Conservation (phyloP, 2,888 invertebrate species). For the Keiferia lycopersicella region DNA sequence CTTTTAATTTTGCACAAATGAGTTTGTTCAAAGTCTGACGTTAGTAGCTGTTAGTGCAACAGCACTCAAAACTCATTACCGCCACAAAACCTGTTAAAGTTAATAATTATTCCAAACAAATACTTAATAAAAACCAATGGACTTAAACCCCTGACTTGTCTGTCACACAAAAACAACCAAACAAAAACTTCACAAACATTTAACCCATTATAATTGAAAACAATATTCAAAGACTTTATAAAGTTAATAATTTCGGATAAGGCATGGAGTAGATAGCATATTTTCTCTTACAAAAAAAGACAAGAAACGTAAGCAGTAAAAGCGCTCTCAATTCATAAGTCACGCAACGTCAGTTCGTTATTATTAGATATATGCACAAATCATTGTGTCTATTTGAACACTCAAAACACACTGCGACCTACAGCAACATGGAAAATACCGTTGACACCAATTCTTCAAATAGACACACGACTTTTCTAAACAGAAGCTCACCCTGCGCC, state of each 20-base stretch:
- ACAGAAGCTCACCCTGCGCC: constrained; percentile 88
- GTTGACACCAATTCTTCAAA: constrained; percentile 39
- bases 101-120: constrained; percentile 31
- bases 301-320: constrained; percentile 24
- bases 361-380: constrained; percentile 32
- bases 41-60: constrained; percentile 81
- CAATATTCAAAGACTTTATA: constrained; percentile 35
- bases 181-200: constrained; percentile 36
- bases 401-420: constrained; percentile 26
- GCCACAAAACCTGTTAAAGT: constrained; percentile 35
- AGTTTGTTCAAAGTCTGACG: constrained; percentile 71
- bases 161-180: constrained; percentile 26
- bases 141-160: background rate
- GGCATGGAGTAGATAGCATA: constrained; percentile 32
- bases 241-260: constrained; percentile 43
- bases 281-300: constrained; percentile 31
- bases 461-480: constrained; percentile 36
- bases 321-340: constrained; percentile 37
- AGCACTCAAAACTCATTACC: constrained; percentile 60
- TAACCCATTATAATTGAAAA: constrained; percentile 41
- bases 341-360: constrained; percentile 53
- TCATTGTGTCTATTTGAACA: constrained; percentile 40
- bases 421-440: constrained; percentile 11
- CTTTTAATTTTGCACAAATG: constrained; percentile 17
- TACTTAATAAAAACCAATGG: constrained; percentile 13